Conservation (phyloP, 2,113 vertebrate species). For the Crotalus viridis region DNA sequence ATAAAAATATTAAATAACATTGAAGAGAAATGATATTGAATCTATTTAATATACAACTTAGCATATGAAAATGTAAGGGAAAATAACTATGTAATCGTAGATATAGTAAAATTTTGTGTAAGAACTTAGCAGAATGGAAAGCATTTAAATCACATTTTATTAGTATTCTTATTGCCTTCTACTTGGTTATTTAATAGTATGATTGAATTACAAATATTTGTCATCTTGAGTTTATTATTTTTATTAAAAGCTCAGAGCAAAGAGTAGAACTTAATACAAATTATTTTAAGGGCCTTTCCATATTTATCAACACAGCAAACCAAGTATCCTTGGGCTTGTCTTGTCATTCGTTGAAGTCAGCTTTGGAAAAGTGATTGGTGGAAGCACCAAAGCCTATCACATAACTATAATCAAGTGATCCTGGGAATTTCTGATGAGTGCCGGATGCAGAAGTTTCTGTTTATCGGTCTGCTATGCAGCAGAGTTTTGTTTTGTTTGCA, state of each 20-base stretch:
- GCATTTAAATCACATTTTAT: slow-evolving; percentile 49
- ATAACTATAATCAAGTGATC: slow-evolving; percentile 28
- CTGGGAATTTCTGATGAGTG: slow-evolving; percentile 42
- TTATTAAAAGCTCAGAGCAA: background rate
- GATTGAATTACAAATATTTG: background rate
- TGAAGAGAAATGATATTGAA: slow-evolving; percentile 67
- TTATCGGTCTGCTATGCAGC: slow-evolving; percentile 35
- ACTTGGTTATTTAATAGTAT: slow-evolving; percentile 24
- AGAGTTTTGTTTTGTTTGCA: slow-evolving; percentile 17
- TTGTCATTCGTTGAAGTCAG: background rate
- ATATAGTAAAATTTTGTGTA: slow-evolving; percentile 76
- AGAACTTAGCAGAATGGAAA: slow-evolving; percentile 61
- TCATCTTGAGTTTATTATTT: background rate
- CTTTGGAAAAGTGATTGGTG: background rate
- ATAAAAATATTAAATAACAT: slow-evolving; percentile 71
- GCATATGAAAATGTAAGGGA: slow-evolving; percentile 75
- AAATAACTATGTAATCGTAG: slow-evolving; percentile 75
- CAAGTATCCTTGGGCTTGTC: background rate
- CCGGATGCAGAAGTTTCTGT: slow-evolving; percentile 30
- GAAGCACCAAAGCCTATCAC: background rate
- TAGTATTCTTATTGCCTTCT: slow-evolving; percentile 45
- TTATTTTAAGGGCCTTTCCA: background rate
- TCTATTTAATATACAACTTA: slow-evolving; percentile 75
- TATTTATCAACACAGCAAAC: background rate
- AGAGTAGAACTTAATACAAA: background rate